phyloP scores from a whole-genome alignment of 2,797 vertebrate genomes.

The Periophthalmus magnuspinnatus region DNA sequence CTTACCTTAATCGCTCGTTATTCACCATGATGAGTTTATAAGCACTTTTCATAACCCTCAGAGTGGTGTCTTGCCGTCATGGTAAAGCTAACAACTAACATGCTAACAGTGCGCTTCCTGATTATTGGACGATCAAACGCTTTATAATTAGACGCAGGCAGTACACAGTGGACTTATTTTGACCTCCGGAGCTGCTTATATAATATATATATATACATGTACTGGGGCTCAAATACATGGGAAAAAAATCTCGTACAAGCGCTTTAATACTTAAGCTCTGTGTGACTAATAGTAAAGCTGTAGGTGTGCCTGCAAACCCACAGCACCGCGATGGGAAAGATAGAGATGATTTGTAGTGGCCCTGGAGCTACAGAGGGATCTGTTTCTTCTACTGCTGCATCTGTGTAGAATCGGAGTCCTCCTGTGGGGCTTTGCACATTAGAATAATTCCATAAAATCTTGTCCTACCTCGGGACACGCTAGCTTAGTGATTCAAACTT shows the following conservation, averaged over 20 bases:
- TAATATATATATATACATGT: too few species aligned
- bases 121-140: too few species aligned
- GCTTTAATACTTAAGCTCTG: constrained; percentile 35
- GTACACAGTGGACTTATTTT: too few species aligned
- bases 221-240: not conserved
- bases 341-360: constrained; percentile 58
- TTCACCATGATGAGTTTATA: too few species aligned
- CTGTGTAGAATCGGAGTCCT: constrained; percentile 59
- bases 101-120: too few species aligned
- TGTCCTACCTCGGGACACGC: constrained; percentile 1
- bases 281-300: constrained; percentile 63
- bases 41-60: too few species aligned
- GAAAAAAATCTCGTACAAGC: constrained; percentile 37
- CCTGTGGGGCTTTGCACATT: constrained; percentile 54
- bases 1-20: too few species aligned
- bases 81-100: too few species aligned
- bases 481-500: not conserved
- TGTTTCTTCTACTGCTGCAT: constrained; percentile 51
- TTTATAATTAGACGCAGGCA: too few species aligned
- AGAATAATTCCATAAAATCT: constrained; percentile 55
- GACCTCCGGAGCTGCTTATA: too few species aligned
- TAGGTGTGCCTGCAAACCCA: constrained; percentile 51
- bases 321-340: constrained; percentile 61
- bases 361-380: constrained; percentile 60
- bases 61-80: too few species aligned